Base-by-base conservation (phyloP, 2,113 vertebrate genomes). In the Carassius gibelio region DNA sequence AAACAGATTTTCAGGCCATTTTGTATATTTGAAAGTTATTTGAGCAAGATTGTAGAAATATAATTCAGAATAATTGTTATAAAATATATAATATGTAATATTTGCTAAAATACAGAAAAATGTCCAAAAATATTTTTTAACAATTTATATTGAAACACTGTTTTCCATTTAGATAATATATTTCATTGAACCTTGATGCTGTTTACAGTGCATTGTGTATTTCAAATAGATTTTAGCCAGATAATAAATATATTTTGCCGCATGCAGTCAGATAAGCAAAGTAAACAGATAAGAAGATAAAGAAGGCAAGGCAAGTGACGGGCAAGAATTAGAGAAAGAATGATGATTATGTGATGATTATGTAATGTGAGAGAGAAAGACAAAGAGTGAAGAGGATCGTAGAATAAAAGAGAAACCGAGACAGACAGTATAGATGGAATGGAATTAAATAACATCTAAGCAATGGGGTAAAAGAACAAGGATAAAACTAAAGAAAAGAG, bases 311-410 rank as follows among this genome's bases (percentile, higher is more conserved):
- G 36, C 34, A 77, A 78, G 36, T 23, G 85, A 85, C 64, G 61
- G 19, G 36, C 5, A 23, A 72, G 19, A 42, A 72, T n/a, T 23
- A 75, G 23, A 75, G 23, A 38, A 38, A 75, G 30, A 77, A 30
- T 30, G 30, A 30, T 30, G 42, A 84, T 30, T 30, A 30, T 30
- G 30, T 30, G 30, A 45, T 34, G 61, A 84, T 55, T 81, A 38
- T 81, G 38, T 68, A 68, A 85, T 64, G 64, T 64, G 52, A 83
- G 69, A 55, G 85, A 79, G 55, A 8, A 72, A 72, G 61, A 78
- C 62, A 50, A 83, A 75, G 72, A 84, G 75, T 26, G 52, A 84
- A 34, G 36, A 71, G 5, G 68, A 82, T 82, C 71, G 72, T 11
- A 74, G 57, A 86, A 76, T 78, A 61, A 81, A 66, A 52, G 48